These are phyloP conservation scores for Ptychoptera contaminata DNA, from an alignment of 2,888 invertebrate genomes.

Conservation along the genomic window DNA sequence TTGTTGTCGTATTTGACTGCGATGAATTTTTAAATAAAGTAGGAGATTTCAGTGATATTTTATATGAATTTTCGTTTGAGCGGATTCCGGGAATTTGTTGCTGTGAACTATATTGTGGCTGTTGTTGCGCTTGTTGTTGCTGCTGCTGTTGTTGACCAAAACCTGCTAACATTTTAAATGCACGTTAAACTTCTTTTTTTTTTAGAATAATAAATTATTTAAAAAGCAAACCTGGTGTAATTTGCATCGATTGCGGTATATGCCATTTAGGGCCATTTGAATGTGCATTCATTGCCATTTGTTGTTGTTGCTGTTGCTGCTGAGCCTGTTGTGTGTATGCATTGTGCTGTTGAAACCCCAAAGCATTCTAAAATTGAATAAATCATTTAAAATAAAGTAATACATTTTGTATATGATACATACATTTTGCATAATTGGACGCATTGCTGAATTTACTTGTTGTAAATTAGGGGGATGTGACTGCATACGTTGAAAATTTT, in stretches of 20 bases:
- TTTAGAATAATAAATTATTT: no score
- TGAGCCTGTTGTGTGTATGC: constrained; percentile 16
- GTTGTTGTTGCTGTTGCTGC: constrained; percentile 33
- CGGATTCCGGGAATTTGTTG: constrained; percentile 16
- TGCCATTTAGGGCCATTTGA: constrained; percentile 48
- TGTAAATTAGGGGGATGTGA: constrained; percentile 36
- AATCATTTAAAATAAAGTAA: background rate
- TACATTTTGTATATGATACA: constrained; percentile 13
- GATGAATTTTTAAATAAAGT: constrained; percentile 29
- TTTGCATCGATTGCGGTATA: constrained; percentile 38
- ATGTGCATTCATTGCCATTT: constrained; percentile 28
- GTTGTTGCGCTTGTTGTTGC: constrained; percentile 21
- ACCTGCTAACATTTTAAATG: constrained; percentile 16
- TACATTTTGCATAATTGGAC: constrained; percentile 30
- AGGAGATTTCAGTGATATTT: constrained; percentile 31
- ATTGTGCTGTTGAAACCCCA: constrained; percentile 27
- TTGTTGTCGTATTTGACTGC: background rate
- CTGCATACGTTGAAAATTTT: constrained; percentile 27
- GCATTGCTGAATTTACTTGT: constrained; percentile 10
- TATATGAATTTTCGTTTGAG: constrained; percentile 17
- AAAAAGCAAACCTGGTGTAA: constrained; percentile 13
- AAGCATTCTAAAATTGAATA: constrained; percentile 17
- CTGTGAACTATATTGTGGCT: constrained; percentile 7
- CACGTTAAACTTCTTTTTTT: background rate
- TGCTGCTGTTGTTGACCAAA: constrained; percentile 14